Base-by-base conservation (phyloP, 2,797 vertebrate species). In the Argya squamiceps region DNA sequence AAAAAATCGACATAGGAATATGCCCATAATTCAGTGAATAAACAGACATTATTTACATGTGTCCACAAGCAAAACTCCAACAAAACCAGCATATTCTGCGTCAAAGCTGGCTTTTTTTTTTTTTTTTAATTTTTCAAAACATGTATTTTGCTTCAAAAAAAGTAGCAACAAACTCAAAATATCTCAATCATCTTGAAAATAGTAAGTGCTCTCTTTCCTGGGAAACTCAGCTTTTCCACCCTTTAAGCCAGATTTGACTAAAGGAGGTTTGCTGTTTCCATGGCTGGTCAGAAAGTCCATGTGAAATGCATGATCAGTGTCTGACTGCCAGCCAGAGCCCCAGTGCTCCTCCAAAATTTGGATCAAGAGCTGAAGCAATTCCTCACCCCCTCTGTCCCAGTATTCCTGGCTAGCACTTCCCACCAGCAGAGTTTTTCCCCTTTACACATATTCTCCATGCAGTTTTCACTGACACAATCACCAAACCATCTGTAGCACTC, bases 271-370 rank as follows among this genome's bases (percentile, higher is more conserved):
- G 69, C 9, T 53, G 2, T 43, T 63, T 20, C 50, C 6, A 0
- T 3, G 15, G n/a, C 67, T 58, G 74, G 16, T 43, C 10, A 30
- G 68, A 67, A 55, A 88, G 22, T 3, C 20, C 49, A 12, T 2
- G 1, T 26, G 43, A 43, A 63, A 58, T 1, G 3, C 5, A 13
- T 0, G 2, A 14, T 20, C 23, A 34, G 16, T 3, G 3, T 21
- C 41, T n/a, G 58, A 32, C 24, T 30, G 52, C 36, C 37, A 34
- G 11, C 8, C 36, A 52, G 10, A 60, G 15, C 11, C 23, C 18
- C 21, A 11, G 19, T 2, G 37, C n/a, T 47, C 15, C 23, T 15
- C 36, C 77, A 90, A 32, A 65, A 29, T 11, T 4, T 18, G 52
- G 47, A 73, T 8, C 18, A 50, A 22, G 21, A 39, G 23, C 1